Percentiles rank a stretch among this genome's conserved stretches.
These are phyloP conservation scores for Anolis carolinensis DNA, from an alignment of 2,113 vertebrate species.

Conservation along the genomic window DNA sequence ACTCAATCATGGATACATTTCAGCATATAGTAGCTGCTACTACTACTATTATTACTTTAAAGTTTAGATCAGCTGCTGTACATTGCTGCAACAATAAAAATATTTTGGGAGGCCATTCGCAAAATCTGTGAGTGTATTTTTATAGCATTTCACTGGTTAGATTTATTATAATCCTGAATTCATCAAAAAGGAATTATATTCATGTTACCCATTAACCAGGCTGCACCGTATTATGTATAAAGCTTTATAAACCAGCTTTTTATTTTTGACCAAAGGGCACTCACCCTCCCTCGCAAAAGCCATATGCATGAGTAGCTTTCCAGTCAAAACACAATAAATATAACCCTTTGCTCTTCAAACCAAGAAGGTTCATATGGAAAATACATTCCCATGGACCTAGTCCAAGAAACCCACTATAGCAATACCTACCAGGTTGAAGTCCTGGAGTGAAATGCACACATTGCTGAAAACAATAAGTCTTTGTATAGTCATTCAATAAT, in stretches of 20 bases:
- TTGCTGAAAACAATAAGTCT: neutral
- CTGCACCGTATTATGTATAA: neutral
- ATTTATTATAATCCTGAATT: conserved; percentile 21
- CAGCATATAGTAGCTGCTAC: too few species aligned
- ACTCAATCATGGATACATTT: too few species aligned
- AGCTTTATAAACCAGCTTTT: neutral
- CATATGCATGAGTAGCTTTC: neutral
- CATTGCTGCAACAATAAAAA: neutral
- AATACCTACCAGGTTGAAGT: neutral
- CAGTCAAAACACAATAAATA: conserved; percentile 26
- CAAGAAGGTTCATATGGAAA: conserved; percentile 18
- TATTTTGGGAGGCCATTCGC: neutral
- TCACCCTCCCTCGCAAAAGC: neutral
- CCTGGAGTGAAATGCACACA: neutral
- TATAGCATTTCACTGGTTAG: neutral
- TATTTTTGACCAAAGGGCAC: neutral
- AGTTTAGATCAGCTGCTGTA: neutral
- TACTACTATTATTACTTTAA: neutral
- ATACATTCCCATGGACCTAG: conserved; percentile 16
- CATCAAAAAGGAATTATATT: conserved; percentile 14
- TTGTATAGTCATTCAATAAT: neutral
- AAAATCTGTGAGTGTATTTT: neutral
- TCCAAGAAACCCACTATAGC: neutral
- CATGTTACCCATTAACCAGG: neutral
- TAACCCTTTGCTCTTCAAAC: conserved; percentile 4